A percentile compares a stretch with the other conserved stretches of the same genome.
Evolutionary conservation across 2,888 invertebrate species (phyloP).

Genomic region (Pachycephus smyrnensis): DNA sequence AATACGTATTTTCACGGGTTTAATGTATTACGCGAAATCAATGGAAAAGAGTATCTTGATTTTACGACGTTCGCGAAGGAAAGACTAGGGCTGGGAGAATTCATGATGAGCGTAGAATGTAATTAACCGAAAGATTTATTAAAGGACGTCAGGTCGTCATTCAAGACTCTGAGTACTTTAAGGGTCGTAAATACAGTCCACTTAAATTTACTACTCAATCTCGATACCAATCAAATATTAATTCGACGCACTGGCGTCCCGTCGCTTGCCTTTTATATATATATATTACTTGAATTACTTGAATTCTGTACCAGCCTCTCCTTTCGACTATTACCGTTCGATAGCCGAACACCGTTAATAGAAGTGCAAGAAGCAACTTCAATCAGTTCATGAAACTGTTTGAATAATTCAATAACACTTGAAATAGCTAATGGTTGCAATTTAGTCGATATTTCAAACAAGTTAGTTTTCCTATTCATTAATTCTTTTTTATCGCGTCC

Average conservation of each 20-base stretch:
- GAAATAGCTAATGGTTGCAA: conserved; percentile 28
- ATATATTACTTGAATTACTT: too few species aligned
- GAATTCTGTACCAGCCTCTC: too few species aligned
- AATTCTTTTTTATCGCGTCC: conserved; percentile 16
- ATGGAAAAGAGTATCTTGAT: not conserved
- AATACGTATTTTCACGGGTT: not conserved
- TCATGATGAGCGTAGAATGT: not conserved
- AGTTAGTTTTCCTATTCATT: conserved; percentile 39
- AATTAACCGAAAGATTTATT: not conserved
- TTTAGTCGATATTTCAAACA: conserved; percentile 42
- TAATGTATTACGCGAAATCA: not conserved
- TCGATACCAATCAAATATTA: not conserved
- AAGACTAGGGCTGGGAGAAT: not conserved
- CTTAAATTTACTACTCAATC: not conserved
- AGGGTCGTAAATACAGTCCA: not conserved
- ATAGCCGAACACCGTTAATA: not conserved
- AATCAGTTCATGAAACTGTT: not conserved
- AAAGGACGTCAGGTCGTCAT: not conserved
- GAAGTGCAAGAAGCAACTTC: not conserved
- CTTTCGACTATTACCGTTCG: not conserved
- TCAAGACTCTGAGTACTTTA: not conserved
- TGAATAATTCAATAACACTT: conserved; percentile 44
- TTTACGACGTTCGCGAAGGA: not conserved
- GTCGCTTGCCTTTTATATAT: not conserved
- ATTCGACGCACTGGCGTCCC: not conserved